Base-by-base conservation (phyloP, 2,113 vertebrate genomes). In the Epinephelus cyanopodus region DNA sequence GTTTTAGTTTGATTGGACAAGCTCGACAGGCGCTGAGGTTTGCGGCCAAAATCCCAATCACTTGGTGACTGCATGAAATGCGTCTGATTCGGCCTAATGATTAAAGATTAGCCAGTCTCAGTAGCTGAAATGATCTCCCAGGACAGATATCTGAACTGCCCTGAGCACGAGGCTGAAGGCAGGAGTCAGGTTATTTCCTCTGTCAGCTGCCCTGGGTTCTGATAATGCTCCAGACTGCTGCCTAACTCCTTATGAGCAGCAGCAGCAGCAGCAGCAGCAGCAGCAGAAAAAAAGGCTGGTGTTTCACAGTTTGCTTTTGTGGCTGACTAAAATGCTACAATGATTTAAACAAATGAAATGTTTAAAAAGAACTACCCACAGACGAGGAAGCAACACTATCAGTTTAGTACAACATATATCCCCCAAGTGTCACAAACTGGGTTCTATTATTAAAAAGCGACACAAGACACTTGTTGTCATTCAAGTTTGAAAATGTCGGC, bases 261-360 rank as follows among this genome's bases (percentile, higher is more conserved):
- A 45, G 39, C 42, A 17, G 37, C 2, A 45, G 3, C 12, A 18
- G 63, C 63, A 52, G 37, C 54, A 37, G 62, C 14, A 81, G 61
- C n/a, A n/a, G n/a, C n/a, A n/a, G n/a, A n/a, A 57, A 29, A 3
- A 57, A 21, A 48, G n/a, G n/a, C 39, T 74, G 57, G 56, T 64
- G 19, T 61, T 85, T 77, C 54, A 80, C 52, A 77, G 83, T 85
- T 82, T 77, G 39, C 39, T 61, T 63, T 78, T 86, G 80, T 61
- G 80, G 80, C 61, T 45, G 27, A 68, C 58, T 71, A 19, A 63
- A 45, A 78, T 57, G 50, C 74, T 64, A 79, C 74, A 10, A n/a
- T 58, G 68, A n/a, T n/a, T n/a, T n/a, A n/a, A n/a, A n/a, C n/a
- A 29, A 29, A 29, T 29, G 29, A 29, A 29, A 29, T 29, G 29